phyloP scores from a whole-genome alignment of 2,113 vertebrate genomes.

The Sciurus niger region DNA sequence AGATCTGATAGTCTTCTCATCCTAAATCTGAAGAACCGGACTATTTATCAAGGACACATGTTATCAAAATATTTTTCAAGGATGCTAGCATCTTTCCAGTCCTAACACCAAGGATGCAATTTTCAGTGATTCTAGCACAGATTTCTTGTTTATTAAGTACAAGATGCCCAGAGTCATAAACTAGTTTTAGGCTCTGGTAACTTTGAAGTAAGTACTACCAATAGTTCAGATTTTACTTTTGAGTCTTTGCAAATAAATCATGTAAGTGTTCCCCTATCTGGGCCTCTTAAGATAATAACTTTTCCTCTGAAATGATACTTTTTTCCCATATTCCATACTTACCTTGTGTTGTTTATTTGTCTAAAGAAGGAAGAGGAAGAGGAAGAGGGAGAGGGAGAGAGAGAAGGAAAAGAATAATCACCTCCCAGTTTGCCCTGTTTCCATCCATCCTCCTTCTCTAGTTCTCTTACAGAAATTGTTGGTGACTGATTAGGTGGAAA shows the following conservation, averaged over 20 bases:
- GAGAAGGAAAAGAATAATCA: too few relatives aligned
- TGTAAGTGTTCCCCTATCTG: not conserved
- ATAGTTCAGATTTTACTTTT: not conserved
- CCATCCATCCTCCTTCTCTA: not conserved
- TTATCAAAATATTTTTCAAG: not conserved
- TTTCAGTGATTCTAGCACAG: not conserved
- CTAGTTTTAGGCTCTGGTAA: not conserved
- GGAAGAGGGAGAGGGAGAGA: too few relatives aligned
- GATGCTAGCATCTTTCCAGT: not conserved
- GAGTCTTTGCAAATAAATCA: constrained; percentile 3
- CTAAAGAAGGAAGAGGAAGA: not conserved
- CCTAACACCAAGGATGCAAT: not conserved
- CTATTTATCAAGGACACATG: not conserved
- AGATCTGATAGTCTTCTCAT: not conserved
- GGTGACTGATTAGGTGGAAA: not conserved
- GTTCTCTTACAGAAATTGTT: not conserved
- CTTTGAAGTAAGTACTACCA: not conserved
- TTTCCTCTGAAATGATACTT: not conserved
- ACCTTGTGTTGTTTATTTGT: constrained; percentile 4
- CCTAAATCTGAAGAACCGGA: not conserved
- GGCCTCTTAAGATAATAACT: not conserved
- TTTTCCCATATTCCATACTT: not conserved
- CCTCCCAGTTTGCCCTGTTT: not conserved
- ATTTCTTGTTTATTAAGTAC: not conserved
- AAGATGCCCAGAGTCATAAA: not conserved